Evolutionary conservation across 2,113 vertebrate genomes (phyloP), one percentile per base, ranked within the genome.

Genomic region (Drymodes brunneopygia): DNA sequence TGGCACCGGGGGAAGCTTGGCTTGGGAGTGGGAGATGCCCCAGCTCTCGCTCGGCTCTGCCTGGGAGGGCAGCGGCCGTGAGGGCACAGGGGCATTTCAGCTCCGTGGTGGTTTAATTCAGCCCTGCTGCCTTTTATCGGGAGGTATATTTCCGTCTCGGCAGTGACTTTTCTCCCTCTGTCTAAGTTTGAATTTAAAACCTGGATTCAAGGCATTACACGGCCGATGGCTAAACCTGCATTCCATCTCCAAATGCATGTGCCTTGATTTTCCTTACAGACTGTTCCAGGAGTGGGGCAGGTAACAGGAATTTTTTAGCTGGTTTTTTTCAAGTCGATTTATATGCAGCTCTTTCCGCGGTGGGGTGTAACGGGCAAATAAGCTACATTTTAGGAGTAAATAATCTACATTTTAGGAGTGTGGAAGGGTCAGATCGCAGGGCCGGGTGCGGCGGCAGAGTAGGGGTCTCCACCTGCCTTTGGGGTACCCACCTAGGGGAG

Each of bases 391-490:
- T n/a, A 36, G 3, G 5, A 35, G n/a, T 2, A 56, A 60, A 74
- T 20, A 27, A 77, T 5, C 5, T 7, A 4, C 6, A 18, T 57
- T 75, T 79, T n/a, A 36, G 3, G 5, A 35, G n/a, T 6, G 35
- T 4, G 6, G 50, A 15, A 64, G 33, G 19, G 56, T 67, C 19
- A 16, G 50, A 4, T 35, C 10, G 9, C 22, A 27, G 60, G 21
- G 35, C 4, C 3, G 6, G 47, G 11, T 82, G n/a, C 2, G 3
- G 22, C 18, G 10, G 0, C 21, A 82, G 57, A 3, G 31, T 7
- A 6, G 33, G 15, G 12, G 1, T 10, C n/a, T 77, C 53, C 50
- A 74, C 9, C 54, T 61, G 28, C 14, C 1, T 61, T 77, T 17
- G 45, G 22, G 62, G 18, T 17, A 44, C 31, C 8, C 27, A 23